These are phyloP conservation scores for Catharus minimus DNA, from an alignment of 2,113 vertebrate genomes.

Conservation along the genomic window DNA sequence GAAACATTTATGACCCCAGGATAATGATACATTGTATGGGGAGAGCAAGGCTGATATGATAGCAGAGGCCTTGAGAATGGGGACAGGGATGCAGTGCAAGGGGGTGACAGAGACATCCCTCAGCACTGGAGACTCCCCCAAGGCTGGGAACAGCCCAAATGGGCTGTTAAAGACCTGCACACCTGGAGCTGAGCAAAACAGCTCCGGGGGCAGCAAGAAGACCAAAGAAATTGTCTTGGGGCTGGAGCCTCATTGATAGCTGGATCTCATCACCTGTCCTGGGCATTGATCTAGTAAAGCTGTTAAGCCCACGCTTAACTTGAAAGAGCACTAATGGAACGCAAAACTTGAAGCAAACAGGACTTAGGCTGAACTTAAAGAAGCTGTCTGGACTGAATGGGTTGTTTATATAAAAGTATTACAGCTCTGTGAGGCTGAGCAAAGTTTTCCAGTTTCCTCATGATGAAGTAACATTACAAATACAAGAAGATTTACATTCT, in stretches of 20 bases:
- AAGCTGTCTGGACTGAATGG: background rate
- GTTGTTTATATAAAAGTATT: background rate
- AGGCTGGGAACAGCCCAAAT: background rate
- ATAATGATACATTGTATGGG: background rate
- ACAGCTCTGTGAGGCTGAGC: background rate
- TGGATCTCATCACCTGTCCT: background rate
- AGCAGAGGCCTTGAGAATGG: background rate
- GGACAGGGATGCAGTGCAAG: fast-evolving
- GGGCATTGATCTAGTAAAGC: background rate
- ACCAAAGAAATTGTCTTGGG: background rate
- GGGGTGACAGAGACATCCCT: fast-evolving
- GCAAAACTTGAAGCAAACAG: background rate
- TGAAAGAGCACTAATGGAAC: background rate
- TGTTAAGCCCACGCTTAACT: background rate
- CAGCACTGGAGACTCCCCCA: background rate
- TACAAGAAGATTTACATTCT: background rate
- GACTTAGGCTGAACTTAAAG: background rate
- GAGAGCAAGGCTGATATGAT: background rate
- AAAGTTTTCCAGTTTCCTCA: background rate
- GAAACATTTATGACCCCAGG: background rate
- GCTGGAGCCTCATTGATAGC: background rate
- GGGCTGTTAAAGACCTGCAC: background rate
- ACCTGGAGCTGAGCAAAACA: background rate
- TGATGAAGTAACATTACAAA: background rate
- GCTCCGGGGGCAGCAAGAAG: background rate